phyloP scores from a whole-genome alignment of 2,888 invertebrate genomes.

The Eupithecia abbreviata region DNA sequence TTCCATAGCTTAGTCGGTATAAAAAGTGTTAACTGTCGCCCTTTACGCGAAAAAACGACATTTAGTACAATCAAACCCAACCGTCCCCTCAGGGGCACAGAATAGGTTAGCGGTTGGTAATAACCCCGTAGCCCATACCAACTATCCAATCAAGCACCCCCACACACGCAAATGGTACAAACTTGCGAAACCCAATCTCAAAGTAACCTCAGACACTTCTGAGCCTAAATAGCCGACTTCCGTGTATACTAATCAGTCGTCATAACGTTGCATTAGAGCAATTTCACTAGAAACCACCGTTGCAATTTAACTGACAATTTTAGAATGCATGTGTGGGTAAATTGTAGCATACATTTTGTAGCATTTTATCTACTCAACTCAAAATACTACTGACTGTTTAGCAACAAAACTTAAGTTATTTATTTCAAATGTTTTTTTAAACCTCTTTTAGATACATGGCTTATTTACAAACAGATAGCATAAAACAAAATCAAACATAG shows the following conservation, averaged over 20 bases:
- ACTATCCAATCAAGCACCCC: not conserved
- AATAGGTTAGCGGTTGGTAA: not conserved
- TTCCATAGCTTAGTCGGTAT: no score
- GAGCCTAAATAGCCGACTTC: constrained; percentile 46
- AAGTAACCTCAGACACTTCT: constrained; percentile 41
- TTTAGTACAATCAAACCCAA: not conserved
- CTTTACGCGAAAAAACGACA: no score
- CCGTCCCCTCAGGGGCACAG: not conserved
- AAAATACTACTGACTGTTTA: not conserved
- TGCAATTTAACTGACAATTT: constrained; percentile 32
- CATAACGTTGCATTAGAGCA: constrained; percentile 48
- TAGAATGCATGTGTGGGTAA: constrained; percentile 6
- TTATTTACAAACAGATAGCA: no score
- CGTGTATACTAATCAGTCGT: constrained; percentile 51
- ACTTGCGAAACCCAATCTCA: constrained; percentile 29
- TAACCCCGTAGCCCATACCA: not conserved
- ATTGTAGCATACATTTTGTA: not conserved
- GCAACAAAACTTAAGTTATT: no score
- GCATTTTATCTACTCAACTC: not conserved
- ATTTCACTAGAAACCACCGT: constrained; percentile 53
- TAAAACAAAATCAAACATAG: no score
- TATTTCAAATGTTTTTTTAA: no score
- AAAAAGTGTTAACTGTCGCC: no score
- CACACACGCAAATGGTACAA: constrained; percentile 16
- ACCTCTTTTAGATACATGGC: no score